These are phyloP conservation scores for Sterrhoptilus dennistouni DNA, from an alignment of 2,113 vertebrate species.

Conservation along the genomic window DNA sequence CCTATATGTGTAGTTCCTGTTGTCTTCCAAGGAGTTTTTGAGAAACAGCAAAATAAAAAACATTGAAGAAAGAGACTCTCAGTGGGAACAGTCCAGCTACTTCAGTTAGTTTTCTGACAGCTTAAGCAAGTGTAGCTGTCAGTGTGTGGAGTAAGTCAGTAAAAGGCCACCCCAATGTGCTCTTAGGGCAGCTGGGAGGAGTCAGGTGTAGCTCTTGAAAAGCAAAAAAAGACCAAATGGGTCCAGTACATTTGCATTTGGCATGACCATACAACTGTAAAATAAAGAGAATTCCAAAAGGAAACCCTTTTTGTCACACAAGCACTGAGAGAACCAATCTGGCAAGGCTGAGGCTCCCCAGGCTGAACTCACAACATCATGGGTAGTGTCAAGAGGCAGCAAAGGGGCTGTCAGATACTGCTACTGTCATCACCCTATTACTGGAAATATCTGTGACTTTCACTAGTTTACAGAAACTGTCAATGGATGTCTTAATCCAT, in stretches of 20 bases:
- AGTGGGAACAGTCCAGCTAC: neutral
- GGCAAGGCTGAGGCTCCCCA: neutral
- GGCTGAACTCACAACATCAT: neutral
- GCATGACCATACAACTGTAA: neutral
- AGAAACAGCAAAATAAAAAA: neutral
- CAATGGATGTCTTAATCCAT: conserved; percentile 15
- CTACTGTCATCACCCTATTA: neutral
- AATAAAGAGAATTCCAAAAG: neutral
- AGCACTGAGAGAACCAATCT: neutral
- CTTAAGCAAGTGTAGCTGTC: neutral
- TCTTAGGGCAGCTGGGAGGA: neutral
- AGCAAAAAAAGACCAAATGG: neutral
- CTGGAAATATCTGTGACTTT: neutral
- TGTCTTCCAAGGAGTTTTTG: neutral
- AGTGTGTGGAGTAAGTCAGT: neutral
- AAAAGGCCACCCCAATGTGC: neutral
- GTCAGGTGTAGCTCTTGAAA: neutral
- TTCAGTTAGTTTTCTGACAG: neutral
- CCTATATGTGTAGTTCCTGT: neutral
- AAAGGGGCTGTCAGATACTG: neutral
- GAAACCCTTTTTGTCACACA: neutral
- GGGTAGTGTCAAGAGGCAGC: neutral
- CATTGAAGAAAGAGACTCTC: neutral
- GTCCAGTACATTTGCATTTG: neutral
- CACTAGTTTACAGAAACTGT: neutral